Evolutionary conservation across 2,113 vertebrate species (phyloP).

Genomic region (Ivindomyrus marchei): DNA sequence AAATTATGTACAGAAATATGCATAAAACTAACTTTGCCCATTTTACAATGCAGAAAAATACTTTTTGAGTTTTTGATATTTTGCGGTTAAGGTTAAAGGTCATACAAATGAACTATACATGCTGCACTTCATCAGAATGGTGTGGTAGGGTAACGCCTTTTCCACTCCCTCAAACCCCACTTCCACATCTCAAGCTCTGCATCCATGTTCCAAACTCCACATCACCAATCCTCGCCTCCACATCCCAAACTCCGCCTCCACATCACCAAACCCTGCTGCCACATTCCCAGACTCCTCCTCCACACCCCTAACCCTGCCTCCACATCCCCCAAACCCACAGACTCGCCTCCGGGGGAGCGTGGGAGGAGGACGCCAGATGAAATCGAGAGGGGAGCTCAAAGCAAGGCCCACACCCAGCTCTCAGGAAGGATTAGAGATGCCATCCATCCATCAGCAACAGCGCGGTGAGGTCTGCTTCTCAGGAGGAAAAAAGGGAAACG

Average conservation of each 20-base stretch:
- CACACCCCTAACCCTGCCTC: neutral
- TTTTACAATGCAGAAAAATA: neutral
- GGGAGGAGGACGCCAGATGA: neutral
- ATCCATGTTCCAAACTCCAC: neutral
- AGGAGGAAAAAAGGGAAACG: neutral
- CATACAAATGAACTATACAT: neutral
- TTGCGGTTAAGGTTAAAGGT: neutral
- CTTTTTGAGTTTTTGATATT: neutral
- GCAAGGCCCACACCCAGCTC: neutral
- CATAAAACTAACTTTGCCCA: neutral
- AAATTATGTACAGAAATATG: neutral
- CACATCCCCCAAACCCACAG: neutral
- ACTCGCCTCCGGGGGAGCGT: neutral
- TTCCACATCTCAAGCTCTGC: no score
- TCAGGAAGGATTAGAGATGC: neutral
- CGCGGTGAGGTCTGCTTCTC: neutral
- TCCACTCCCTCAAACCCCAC: neutral
- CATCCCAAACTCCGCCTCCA: no score
- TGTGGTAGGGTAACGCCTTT: neutral
- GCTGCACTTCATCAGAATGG: neutral
- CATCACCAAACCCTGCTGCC: neutral
- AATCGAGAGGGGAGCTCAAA: neutral
- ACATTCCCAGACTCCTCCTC: neutral
- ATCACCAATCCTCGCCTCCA: neutral
- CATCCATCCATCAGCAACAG: neutral